Percentiles rank a stretch among this genome's conserved stretches.
Evolutionary conservation across 2,113 vertebrate species (phyloP).

Genomic region (Oreochromis niloticus): DNA sequence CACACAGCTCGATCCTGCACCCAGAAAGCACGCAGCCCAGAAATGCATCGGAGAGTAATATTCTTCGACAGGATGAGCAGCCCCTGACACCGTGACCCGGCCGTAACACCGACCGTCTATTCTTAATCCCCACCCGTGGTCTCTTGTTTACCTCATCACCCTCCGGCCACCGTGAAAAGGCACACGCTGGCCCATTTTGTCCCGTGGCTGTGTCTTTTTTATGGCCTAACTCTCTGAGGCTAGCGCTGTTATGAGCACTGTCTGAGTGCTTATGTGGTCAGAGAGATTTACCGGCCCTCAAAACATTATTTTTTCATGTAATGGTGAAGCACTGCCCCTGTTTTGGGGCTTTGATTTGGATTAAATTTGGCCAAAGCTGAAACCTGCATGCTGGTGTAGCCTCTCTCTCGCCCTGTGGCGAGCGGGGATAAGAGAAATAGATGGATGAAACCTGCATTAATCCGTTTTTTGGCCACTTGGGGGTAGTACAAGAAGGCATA

Average conservation of each 20-base stretch:
- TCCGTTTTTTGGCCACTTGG: neutral
- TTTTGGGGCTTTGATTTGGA: neutral
- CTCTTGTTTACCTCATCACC: constrained; percentile 51
- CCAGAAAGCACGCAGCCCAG: constrained; percentile 32
- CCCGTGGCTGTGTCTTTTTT: constrained; percentile 12
- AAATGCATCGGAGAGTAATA: constrained; percentile 48
- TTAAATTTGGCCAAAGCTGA: neutral
- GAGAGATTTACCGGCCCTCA: constrained; percentile 20
- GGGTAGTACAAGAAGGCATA: neutral
- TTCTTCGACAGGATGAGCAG: constrained; percentile 43
- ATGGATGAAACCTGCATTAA: neutral
- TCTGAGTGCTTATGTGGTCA: constrained; percentile 1
- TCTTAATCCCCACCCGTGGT: constrained; percentile 47
- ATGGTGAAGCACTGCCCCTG: neutral
- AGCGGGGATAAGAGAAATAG: neutral
- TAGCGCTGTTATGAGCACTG: constrained; percentile 15
- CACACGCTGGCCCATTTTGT: constrained; percentile 36
- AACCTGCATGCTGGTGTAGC: neutral
- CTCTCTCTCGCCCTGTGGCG: neutral
- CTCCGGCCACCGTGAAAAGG: constrained; percentile 38
- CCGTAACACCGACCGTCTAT: constrained; percentile 19
- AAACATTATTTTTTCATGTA: neutral
- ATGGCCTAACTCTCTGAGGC: constrained; percentile 23
- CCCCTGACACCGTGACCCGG: constrained; percentile 22
- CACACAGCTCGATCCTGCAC: constrained; percentile 11